Conservation (phyloP, 2,888 invertebrate genomes). For the Platycheirus rosarum region DNA sequence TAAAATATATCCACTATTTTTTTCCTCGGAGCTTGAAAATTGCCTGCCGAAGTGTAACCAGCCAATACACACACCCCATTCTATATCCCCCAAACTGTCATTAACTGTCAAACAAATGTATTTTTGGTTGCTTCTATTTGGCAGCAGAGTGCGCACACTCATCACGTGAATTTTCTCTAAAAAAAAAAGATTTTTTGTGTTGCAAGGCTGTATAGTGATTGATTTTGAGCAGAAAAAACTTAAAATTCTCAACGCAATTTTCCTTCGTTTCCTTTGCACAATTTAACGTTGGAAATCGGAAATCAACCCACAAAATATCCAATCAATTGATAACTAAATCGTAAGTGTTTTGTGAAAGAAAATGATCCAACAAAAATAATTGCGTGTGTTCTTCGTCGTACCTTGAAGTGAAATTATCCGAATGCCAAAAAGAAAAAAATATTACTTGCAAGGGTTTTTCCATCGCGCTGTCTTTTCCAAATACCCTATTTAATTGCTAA, state of each 20-base stretch:
- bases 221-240: slow-evolving; percentile 74
- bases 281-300: slow-evolving; percentile 65
- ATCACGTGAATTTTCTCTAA: slow-evolving; percentile 85
- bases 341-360: slow-evolving; percentile 69
- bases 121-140: slow-evolving; percentile 66
- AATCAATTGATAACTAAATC: slow-evolving; percentile 47
- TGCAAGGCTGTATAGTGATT: slow-evolving; percentile 83
- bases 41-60: neutral
- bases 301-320: slow-evolving; percentile 54
- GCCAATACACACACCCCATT: slow-evolving; percentile 20
- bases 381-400: slow-evolving; percentile 41
- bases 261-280: slow-evolving; percentile 71
- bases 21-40: neutral
- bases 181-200: slow-evolving; percentile 77
- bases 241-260: slow-evolving; percentile 76
- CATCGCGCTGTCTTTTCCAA: slow-evolving; percentile 2
- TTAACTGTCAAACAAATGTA: slow-evolving; percentile 38
- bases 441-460: neutral
- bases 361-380: slow-evolving; percentile 34
- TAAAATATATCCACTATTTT: too few species aligned
- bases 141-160: slow-evolving; percentile 84
- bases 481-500: neutral
- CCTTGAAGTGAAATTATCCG: slow-evolving; percentile 31
- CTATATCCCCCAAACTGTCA: slow-evolving; percentile 13
- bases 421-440: slow-evolving; percentile 19